Conservation (phyloP, 1,140 invertebrate species). For the Ceratitis capitata region DNA sequence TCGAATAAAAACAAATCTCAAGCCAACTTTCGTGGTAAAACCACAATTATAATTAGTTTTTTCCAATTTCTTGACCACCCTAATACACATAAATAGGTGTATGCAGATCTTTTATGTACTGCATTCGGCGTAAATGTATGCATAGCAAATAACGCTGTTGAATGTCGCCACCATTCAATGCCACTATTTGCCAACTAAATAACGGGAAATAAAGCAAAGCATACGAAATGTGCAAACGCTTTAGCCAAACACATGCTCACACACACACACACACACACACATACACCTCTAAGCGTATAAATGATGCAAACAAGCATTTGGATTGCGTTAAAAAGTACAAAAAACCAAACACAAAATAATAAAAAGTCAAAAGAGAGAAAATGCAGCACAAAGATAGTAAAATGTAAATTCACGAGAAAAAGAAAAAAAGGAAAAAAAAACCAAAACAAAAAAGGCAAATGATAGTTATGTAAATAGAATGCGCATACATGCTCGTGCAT, state of each 20-base stretch:
- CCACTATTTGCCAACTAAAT: background rate
- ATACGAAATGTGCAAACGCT: conserved; percentile 16
- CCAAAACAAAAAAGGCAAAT: background rate
- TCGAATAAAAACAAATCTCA: no score
- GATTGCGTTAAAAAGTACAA: background rate
- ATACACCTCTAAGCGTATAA: no score
- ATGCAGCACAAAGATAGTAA: background rate
- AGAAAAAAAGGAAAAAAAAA: no score
- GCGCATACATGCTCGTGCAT: background rate
- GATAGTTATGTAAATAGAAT: background rate
- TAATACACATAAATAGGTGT: background rate
- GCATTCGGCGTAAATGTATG: no score
- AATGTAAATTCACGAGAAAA: background rate
- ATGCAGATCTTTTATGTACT: no score
- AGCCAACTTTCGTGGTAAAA: no score
- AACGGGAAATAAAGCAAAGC: background rate
- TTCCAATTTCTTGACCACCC: no score
- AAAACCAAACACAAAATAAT: background rate
- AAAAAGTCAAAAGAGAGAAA: background rate
- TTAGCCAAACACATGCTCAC: conserved; percentile 17
- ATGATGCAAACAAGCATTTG: conserved; percentile 12
- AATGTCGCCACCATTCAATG: background rate
- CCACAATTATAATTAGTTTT: no score
- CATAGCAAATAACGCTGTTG: background rate
- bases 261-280: no score